Conservation (phyloP, 1,140 invertebrate species). For the Cotesia vestalis region DNA sequence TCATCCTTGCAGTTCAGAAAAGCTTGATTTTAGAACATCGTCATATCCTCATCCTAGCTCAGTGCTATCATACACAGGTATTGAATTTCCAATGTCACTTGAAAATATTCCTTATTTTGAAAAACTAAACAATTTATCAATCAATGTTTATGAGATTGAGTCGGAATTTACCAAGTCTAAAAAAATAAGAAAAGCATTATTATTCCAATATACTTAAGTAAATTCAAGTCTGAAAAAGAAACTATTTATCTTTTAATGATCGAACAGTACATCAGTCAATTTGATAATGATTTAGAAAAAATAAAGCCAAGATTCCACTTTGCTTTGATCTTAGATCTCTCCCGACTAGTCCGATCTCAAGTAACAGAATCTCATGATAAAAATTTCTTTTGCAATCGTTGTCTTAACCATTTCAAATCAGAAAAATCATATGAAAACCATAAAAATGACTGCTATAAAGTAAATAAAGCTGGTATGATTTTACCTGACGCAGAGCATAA, state of each 20-base stretch:
- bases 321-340: conserved; percentile 20
- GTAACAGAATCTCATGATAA: not conserved
- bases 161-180: no score
- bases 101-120: no score
- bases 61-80: no score
- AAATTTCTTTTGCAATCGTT: conserved; percentile 15
- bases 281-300: not conserved
- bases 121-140: no score
- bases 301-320: conserved; percentile 1
- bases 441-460: not conserved
- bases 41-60: no score
- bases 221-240: no score
- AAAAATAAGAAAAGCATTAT: no score
- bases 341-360: not conserved
- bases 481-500: conserved; percentile 13
- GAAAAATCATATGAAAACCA: conserved; percentile 13
- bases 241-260: not conserved
- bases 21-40: no score
- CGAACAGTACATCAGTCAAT: not conserved
- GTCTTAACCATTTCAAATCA: conserved; percentile 12
- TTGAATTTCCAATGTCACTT: no score
- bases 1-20: no score
- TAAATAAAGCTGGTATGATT: conserved; percentile 10
- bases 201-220: no score
- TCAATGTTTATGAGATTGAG: no score